These are phyloP conservation scores for Cyanoliseus patagonus DNA, from an alignment of 2,113 vertebrate genomes.

Conservation along the genomic window DNA sequence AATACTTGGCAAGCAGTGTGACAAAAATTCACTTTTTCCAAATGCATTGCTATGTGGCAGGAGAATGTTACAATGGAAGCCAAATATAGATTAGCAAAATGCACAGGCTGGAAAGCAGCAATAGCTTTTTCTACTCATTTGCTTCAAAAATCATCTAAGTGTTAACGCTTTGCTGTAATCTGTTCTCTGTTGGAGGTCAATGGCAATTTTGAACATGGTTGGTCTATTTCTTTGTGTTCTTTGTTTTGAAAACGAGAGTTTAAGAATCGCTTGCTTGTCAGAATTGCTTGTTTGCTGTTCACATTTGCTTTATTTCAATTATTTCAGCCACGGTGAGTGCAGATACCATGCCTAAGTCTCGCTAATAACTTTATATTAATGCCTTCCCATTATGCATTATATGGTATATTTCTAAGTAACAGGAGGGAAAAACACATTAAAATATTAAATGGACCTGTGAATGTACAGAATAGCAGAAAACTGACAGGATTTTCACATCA, in stretches of 20 bases:
- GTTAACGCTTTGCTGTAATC: conserved; percentile 34
- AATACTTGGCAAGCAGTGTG: conserved; percentile 74
- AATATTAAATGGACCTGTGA: background rate
- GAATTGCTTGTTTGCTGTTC: conserved; percentile 43
- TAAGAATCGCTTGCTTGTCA: conserved; percentile 55
- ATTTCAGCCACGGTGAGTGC: background rate
- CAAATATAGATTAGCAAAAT: conserved; percentile 62
- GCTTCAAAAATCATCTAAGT: background rate
- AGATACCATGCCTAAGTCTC: background rate
- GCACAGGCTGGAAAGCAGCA: conserved; percentile 37
- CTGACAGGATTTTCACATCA: background rate
- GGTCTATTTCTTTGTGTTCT: background rate
- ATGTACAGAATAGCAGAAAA: background rate
- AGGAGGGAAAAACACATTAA: background rate
- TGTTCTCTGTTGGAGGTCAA: background rate
- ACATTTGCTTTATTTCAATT: conserved; percentile 14
- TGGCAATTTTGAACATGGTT: background rate
- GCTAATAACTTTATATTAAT: background rate
- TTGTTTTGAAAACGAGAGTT: conserved; percentile 1
- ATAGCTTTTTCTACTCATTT: background rate
- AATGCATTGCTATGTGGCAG: conserved; percentile 60
- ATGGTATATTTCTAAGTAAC: background rate
- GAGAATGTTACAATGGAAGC: conserved; percentile 54
- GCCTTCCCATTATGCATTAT: background rate
- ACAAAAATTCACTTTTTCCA: conserved; percentile 74